These are phyloP conservation scores for Drosophila guanche DNA, from an alignment of 1,140 invertebrate species.

Conservation along the genomic window DNA sequence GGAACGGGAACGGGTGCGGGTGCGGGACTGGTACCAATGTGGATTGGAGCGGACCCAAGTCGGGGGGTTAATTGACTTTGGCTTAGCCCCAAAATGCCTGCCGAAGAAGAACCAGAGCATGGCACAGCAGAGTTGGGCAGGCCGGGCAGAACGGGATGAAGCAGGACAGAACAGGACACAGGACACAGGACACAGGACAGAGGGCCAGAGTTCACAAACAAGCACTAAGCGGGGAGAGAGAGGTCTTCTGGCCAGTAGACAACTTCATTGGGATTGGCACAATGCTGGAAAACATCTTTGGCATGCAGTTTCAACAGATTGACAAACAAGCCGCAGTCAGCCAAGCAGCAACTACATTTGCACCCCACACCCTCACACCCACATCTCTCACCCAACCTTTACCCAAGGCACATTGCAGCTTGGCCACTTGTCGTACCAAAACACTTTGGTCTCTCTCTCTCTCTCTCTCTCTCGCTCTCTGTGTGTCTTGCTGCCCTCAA, in stretches of 20 bases:
- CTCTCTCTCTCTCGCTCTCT: neutral
- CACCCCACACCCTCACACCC: conserved; percentile 6
- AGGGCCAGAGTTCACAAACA: conserved; percentile 39
- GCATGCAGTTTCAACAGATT: conserved; percentile 69
- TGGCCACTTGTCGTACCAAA: conserved; percentile 1
- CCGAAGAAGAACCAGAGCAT: conserved; percentile 4
- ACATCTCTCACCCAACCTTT: neutral
- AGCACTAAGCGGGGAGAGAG: neutral
- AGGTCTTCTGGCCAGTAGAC: conserved; percentile 21
- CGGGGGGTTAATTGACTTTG: conserved; percentile 67
- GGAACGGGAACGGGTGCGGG: neutral
- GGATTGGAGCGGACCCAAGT: conserved; percentile 4
- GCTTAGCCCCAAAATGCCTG: conserved; percentile 32
- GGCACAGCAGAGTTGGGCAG: neutral
- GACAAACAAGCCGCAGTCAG: conserved; percentile 79
- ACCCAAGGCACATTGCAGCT: too few relatives aligned
- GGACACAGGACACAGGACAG: conserved; percentile 16
- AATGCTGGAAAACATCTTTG: conserved; percentile 54
- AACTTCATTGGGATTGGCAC: conserved; percentile 68
- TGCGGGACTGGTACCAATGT: neutral
- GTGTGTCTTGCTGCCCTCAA: neutral
- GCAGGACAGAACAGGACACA: conserved; percentile 13
- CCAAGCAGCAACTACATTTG: conserved; percentile 73
- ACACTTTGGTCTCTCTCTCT: conserved; percentile 8
- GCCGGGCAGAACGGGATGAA: neutral